These are phyloP conservation scores for Acleris literana DNA, from an alignment of 2,888 invertebrate species.

Conservation along the genomic window DNA sequence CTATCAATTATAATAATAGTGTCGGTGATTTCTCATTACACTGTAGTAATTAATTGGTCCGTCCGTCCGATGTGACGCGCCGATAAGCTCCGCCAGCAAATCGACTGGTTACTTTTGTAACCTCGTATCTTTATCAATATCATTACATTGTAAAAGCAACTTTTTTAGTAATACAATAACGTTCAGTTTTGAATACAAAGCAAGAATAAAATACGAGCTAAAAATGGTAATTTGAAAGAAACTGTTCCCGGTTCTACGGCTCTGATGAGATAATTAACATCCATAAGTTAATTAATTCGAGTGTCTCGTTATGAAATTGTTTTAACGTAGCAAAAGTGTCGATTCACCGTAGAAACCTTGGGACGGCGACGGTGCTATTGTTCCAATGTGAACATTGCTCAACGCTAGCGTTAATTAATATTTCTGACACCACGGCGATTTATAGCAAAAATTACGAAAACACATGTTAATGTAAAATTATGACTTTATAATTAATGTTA, in stretches of 20 bases:
- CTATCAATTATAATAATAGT: conserved; percentile 52
- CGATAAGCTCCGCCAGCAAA: conserved; percentile 71
- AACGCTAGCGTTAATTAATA: conserved; percentile 18
- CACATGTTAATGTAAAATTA: conserved; percentile 1
- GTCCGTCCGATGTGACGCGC: conserved; percentile 67
- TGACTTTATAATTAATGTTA: background rate
- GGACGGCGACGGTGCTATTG: conserved; percentile 15
- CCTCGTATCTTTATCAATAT: too few species aligned
- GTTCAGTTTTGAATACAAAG: too few species aligned
- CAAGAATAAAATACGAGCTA: too few species aligned
- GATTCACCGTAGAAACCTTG: conserved; percentile 51
- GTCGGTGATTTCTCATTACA: conserved; percentile 69
- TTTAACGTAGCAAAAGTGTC: conserved; percentile 65
- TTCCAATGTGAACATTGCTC: conserved; percentile 41
- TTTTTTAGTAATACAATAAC: too few species aligned
- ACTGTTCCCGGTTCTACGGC: conserved; percentile 66
- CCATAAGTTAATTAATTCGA: conserved; percentile 77
- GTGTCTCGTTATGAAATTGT: conserved; percentile 65
- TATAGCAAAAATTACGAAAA: conserved; percentile 9
- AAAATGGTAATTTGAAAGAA: too few species aligned
- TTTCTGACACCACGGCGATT: conserved; percentile 10
- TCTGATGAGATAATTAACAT: conserved; percentile 80
- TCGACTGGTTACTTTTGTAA: too few species aligned
- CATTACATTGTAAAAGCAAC: too few species aligned
- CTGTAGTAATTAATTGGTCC: conserved; percentile 57